A percentile compares a stretch with the other conserved stretches of the same genome.
Conservation (phyloP, 2,797 vertebrate genomes). For the Glyptemys insculpta region DNA sequence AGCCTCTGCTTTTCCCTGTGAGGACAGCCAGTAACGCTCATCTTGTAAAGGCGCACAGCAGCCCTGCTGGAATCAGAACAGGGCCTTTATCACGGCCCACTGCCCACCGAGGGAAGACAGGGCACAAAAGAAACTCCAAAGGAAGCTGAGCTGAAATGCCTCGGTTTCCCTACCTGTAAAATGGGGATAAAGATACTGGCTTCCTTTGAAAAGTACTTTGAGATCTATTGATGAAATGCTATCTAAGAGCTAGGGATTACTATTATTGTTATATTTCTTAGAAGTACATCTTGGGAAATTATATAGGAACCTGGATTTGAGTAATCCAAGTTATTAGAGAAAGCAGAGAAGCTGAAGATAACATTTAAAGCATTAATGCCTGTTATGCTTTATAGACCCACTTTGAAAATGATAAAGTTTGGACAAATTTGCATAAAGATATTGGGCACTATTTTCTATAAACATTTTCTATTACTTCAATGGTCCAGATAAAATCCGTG, state of each 20-base stretch:
- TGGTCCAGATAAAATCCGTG: background rate
- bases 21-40: too few species aligned
- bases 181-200: background rate
- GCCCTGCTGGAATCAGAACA: rapidly evolving
- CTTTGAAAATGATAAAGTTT: background rate
- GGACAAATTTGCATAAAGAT: background rate
- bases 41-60: background rate
- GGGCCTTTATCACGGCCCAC: rapidly evolving
- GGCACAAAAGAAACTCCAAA: background rate
- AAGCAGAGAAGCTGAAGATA: background rate
- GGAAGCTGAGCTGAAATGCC: background rate
- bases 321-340: background rate
- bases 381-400: background rate
- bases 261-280: background rate
- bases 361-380: background rate
- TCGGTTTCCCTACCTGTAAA: background rate
- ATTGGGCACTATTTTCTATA: background rate
- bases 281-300: background rate
- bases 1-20: background rate
- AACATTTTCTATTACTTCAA: background rate
- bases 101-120: background rate
- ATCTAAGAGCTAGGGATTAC: background rate
- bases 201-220: background rate
- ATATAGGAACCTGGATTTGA: background rate
- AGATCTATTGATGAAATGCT: background rate